Base-by-base conservation (phyloP, 2,888 invertebrate genomes). In the Malacosoma neustria region DNA sequence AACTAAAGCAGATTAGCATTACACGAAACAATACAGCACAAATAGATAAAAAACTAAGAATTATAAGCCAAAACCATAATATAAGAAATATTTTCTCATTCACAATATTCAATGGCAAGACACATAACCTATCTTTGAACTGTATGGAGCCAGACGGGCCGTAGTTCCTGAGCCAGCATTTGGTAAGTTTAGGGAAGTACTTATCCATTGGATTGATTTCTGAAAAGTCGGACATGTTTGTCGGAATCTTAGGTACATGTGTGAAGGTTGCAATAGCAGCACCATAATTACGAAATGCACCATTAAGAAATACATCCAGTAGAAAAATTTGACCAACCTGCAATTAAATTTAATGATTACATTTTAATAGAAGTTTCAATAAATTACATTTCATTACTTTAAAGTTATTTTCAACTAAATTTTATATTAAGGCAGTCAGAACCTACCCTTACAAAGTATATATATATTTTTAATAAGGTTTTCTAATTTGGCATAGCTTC, bases 81-180 rank as follows among this genome's bases (percentile, higher is more conserved):
- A 93, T 88, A 1, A 91, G 82, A 55, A 92, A 93, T 46, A 94
- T 88, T 63, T 94, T 94, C 59, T 94, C 93, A 58, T 94, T 93
- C 32, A 94, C 88, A 46, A 93, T 90, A 57, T 94, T 94, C 5
- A 94, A 57, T 0, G 94, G 91, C 9, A 94, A 73, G n/a, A 94
- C 86, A 51, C 94, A 94, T 0, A 94, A 77, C 0, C 89, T 87
- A 54, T 92, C 92, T 43, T 80, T 77, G 0, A 69, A 57, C 51
- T 90, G 87, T 1, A 88, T 46, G 3, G 79, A 67, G 3, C 92
- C 92, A 0, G 88, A 85, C 0, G 89, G 86, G 2, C 92, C 92
- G 41, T 85, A 90, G 44, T 64, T 84, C 36, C 86, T 72, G 41
- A 88, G 81, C 49, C 80, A 85, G 62, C 91, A 91, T 59, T 90